These are phyloP conservation scores for Ecliptopera silaceata DNA, from an alignment of 2,888 invertebrate species.

Conservation along the genomic window DNA sequence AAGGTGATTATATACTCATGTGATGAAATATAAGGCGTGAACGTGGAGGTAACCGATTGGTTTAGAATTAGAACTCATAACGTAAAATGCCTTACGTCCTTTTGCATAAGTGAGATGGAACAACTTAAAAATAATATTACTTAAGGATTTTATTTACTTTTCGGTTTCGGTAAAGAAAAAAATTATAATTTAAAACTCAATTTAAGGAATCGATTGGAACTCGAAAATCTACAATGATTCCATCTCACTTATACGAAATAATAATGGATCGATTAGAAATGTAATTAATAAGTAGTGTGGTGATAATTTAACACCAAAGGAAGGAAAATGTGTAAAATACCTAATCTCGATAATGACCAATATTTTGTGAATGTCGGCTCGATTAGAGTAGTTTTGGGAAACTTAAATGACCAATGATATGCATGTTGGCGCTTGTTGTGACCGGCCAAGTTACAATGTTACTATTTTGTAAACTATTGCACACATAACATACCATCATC, in stretches of 20 bases:
- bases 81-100: constrained; percentile 47
- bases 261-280: constrained; percentile 9
- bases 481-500: too few relatives aligned
- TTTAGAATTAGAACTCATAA: constrained; percentile 36
- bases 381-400: constrained; percentile 28
- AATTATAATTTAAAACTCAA: too few relatives aligned
- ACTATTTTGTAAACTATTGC: background rate
- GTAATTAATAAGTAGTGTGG: constrained; percentile 9
- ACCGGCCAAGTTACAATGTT: constrained; percentile 4
- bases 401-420: constrained; percentile 20
- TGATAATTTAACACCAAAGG: constrained; percentile 20
- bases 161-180: background rate
- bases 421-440: constrained; percentile 6
- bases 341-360: constrained; percentile 21
- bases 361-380: constrained; percentile 25
- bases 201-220: background rate
- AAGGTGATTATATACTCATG: constrained; percentile 63
- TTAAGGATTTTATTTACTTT: background rate
- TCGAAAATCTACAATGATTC: background rate
- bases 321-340: constrained; percentile 9
- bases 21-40: constrained; percentile 64
- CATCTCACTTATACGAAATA: constrained; percentile 12
- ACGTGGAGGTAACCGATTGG: constrained; percentile 43
- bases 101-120: constrained; percentile 45
- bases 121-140: background rate